A percentile compares a stretch with the other conserved stretches of the same genome.
These are phyloP conservation scores for Sesamia nonagrioides DNA, from an alignment of 1,140 invertebrate genomes.

Conservation along the genomic window DNA sequence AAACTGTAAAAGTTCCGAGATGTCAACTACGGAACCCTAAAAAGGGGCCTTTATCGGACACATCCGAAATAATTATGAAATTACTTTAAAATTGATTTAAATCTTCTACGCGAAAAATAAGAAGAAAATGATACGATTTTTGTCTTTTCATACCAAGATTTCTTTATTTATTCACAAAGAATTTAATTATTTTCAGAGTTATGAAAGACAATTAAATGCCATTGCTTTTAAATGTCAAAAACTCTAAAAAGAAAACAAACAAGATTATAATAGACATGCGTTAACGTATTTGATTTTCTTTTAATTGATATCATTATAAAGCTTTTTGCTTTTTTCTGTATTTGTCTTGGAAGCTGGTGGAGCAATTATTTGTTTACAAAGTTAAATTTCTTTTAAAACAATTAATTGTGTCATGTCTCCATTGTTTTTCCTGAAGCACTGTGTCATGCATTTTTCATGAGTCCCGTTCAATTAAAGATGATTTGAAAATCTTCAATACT, in stretches of 20 bases:
- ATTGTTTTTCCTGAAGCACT: neutral
- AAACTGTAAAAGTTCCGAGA: too few relatives aligned
- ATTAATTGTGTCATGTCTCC: neutral
- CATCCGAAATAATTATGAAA: too few relatives aligned
- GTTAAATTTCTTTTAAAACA: neutral
- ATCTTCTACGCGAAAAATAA: too few relatives aligned
- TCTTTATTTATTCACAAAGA: neutral
- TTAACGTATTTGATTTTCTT: neutral
- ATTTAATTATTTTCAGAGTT: neutral
- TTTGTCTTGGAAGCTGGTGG: neutral
- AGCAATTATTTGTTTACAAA: neutral
- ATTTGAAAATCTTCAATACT: neutral
- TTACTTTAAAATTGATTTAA: too few relatives aligned
- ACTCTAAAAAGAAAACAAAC: too few relatives aligned
- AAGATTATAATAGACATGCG: neutral
- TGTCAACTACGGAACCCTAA: too few relatives aligned
- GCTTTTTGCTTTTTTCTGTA: neutral
- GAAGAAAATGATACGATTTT: too few relatives aligned
- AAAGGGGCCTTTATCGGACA: too few relatives aligned
- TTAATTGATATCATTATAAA: conserved; percentile 10
- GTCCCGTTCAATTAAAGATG: neutral
- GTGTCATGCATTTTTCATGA: neutral
- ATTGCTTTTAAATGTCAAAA: too few relatives aligned
- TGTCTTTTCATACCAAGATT: too few relatives aligned
- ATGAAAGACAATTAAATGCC: too few relatives aligned